Conservation (phyloP, 2,888 invertebrate genomes). For the Drosophila kokeensis region DNA sequence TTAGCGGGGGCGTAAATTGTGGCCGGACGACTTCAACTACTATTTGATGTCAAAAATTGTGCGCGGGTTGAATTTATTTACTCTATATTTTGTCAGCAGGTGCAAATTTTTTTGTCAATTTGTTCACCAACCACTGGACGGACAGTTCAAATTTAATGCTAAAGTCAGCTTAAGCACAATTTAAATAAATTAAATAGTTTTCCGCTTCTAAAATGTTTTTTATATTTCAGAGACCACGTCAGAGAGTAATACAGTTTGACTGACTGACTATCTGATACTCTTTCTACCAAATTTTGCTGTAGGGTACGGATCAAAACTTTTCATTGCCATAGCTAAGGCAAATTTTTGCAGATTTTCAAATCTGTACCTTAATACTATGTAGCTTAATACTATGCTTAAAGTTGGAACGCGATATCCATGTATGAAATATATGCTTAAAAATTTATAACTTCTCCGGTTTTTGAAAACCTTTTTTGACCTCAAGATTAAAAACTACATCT, state of each 20-base stretch:
- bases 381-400: too few species aligned
- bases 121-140: constrained; percentile 24
- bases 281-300: neutral
- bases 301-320: too few species aligned
- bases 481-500: too few species aligned
- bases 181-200: neutral
- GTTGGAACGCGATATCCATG: too few species aligned
- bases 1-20: constrained; percentile 4
- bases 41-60: constrained; percentile 43
- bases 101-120: constrained; percentile 39
- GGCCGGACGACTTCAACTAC: constrained; percentile 5
- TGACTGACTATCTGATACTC: neutral
- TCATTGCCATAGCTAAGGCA: neutral
- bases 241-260: accelerated
- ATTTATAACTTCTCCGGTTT: too few species aligned
- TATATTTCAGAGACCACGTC: neutral
- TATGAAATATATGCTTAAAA: too few species aligned
- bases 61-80: constrained; percentile 33
- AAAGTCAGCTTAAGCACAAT: neutral
- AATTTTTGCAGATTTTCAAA: neutral
- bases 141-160: neutral
- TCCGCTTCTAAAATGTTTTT: neutral
- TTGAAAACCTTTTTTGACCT: too few species aligned
- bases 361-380: too few species aligned
- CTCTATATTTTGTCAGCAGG: constrained; percentile 5